phyloP scores from a whole-genome alignment of 2,113 vertebrate genomes.

The Fulica atra region DNA sequence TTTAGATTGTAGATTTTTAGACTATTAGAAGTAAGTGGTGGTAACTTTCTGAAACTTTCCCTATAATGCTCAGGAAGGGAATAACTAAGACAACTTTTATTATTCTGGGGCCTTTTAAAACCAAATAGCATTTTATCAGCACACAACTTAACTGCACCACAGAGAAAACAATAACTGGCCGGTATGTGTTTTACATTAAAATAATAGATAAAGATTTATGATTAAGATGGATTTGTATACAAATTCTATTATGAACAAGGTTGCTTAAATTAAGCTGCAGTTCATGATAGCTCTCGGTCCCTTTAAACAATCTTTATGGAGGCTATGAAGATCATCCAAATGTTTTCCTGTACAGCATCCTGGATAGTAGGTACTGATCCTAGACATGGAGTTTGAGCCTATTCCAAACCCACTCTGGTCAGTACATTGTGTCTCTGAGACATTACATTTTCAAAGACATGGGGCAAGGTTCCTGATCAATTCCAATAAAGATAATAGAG shows the following conservation, averaged over 20 bases:
- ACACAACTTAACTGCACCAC: neutral
- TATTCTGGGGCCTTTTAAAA: neutral
- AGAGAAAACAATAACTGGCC: neutral
- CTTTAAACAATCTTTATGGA: neutral
- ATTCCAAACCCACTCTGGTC: neutral
- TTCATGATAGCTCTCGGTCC: neutral
- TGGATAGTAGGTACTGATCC: neutral
- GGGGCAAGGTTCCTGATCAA: neutral
- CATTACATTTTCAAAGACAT: neutral
- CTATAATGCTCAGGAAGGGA: neutral
- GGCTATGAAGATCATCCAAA: neutral
- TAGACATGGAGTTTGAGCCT: neutral
- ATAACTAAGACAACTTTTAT: neutral
- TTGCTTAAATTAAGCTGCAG: neutral
- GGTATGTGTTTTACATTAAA: neutral
- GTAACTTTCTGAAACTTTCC: neutral
- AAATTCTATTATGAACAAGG: neutral
- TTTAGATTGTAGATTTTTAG: neutral
- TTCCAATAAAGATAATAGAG: neutral
- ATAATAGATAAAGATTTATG: neutral
- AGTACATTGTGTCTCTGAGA: neutral
- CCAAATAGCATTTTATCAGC: neutral
- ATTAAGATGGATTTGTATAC: neutral
- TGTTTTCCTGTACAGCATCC: neutral
- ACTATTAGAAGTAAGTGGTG: neutral